A percentile compares a stretch with the other conserved stretches of the same genome.
These are phyloP conservation scores for Taenioides sp. DNA, from an alignment of 2,797 vertebrate species.

Conservation along the genomic window DNA sequence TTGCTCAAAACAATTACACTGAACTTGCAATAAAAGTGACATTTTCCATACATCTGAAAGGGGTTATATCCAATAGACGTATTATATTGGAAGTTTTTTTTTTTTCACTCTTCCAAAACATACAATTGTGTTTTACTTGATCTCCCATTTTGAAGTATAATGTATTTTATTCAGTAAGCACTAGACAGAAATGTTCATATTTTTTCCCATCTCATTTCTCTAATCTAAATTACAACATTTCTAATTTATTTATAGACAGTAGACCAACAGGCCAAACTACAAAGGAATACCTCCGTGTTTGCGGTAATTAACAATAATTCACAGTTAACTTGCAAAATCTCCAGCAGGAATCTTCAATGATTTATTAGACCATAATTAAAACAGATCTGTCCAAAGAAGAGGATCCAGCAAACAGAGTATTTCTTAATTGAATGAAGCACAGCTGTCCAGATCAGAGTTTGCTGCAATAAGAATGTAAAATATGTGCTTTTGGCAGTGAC, in stretches of 20 bases:
- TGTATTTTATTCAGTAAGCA: not conserved
- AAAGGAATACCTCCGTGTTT: not conserved
- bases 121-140: too few relatives aligned
- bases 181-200: not conserved
- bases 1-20: not conserved
- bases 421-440: slow-evolving; percentile 1
- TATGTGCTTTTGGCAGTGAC: slow-evolving; percentile 23
- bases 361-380: slow-evolving; percentile 4
- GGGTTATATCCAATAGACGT: too few relatives aligned
- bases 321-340: not conserved
- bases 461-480: slow-evolving; percentile 20
- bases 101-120: too few relatives aligned
- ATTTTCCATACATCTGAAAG: too few relatives aligned
- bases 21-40: too few relatives aligned
- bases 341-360: not conserved
- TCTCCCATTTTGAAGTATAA: not conserved
- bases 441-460: slow-evolving; percentile 1
- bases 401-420: not conserved
- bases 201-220: not conserved
- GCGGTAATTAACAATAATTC: not conserved
- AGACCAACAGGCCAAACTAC: not conserved
- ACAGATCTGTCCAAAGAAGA: not conserved
- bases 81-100: too few relatives aligned
- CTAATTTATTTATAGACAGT: not conserved
- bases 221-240: not conserved